These are phyloP conservation scores for Marisa cornuarietis DNA, from an alignment of 1,140 invertebrate genomes.

Conservation along the genomic window DNA sequence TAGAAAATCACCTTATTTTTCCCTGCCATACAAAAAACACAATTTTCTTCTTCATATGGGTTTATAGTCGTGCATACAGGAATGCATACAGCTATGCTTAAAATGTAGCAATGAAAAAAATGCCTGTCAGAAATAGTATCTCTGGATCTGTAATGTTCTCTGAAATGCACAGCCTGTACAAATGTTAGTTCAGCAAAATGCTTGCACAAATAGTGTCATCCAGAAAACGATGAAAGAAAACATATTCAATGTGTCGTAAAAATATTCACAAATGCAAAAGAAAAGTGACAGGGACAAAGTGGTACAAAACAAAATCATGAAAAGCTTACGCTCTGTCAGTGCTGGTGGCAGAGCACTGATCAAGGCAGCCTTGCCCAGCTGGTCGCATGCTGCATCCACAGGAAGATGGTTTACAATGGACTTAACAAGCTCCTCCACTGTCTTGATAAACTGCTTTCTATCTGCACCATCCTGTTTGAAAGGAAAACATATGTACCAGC, in stretches of 20 bases:
- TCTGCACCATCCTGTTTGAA: constrained; percentile 54
- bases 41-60: too few relatives aligned
- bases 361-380: constrained; percentile 83
- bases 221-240: neutral
- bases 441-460: constrained; percentile 71
- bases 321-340: constrained; percentile 69
- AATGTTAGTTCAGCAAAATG: too few relatives aligned
- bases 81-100: too few relatives aligned
- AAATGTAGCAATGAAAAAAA: too few relatives aligned
- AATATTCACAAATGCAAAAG: neutral
- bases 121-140: too few relatives aligned
- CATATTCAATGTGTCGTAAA: neutral
- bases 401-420: constrained; percentile 75
- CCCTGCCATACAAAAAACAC: too few relatives aligned
- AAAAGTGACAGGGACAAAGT: neutral
- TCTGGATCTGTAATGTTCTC: too few relatives aligned
- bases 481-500: too few relatives aligned
- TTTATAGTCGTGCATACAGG: too few relatives aligned
- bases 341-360: constrained; percentile 88
- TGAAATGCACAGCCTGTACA: too few relatives aligned
- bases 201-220: too few relatives aligned
- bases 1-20: too few relatives aligned
- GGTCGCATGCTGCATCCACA: constrained; percentile 85
- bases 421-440: constrained; percentile 73
- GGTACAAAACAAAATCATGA: neutral